phyloP scores from a whole-genome alignment of 2,888 invertebrate genomes.

The Zhuqinia jingwanae region DNA sequence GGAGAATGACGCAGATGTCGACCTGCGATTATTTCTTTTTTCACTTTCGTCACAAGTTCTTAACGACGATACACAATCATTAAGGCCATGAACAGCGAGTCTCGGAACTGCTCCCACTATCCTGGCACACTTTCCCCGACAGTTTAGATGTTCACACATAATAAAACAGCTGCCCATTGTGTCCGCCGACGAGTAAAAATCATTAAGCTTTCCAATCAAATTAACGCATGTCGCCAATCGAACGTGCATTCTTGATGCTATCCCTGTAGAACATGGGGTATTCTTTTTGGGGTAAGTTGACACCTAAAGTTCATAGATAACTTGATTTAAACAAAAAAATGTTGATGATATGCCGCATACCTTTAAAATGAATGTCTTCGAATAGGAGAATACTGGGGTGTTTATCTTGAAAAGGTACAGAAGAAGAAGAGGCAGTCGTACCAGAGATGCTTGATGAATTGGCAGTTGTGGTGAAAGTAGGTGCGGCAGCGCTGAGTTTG shows the following conservation, averaged over 20 bases:
- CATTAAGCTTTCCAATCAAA: slow-evolving; percentile 69
- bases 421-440: neutral
- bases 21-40: neutral
- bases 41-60: slow-evolving; percentile 31
- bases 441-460: neutral
- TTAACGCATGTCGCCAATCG: slow-evolving; percentile 67
- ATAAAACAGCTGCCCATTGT: slow-evolving; percentile 60
- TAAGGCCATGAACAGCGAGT: slow-evolving; percentile 52
- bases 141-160: slow-evolving; percentile 68
- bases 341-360: slow-evolving; percentile 22
- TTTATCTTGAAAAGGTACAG: neutral
- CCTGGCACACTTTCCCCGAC: slow-evolving; percentile 62
- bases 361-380: slow-evolving; percentile 69
- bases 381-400: slow-evolving; percentile 59
- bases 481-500: neutral
- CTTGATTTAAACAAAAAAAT: too few relatives aligned
- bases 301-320: neutral
- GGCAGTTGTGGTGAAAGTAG: neutral
- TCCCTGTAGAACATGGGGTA: slow-evolving; percentile 35
- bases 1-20: neutral
- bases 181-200: slow-evolving; percentile 71
- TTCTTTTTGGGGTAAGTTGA: slow-evolving; percentile 27
- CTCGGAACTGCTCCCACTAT: slow-evolving; percentile 40
- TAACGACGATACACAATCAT: slow-evolving; percentile 70
- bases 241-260: slow-evolving; percentile 49